Base-by-base conservation (phyloP, 1,140 invertebrate genomes). In the Neoseiulus cucumeris region DNA sequence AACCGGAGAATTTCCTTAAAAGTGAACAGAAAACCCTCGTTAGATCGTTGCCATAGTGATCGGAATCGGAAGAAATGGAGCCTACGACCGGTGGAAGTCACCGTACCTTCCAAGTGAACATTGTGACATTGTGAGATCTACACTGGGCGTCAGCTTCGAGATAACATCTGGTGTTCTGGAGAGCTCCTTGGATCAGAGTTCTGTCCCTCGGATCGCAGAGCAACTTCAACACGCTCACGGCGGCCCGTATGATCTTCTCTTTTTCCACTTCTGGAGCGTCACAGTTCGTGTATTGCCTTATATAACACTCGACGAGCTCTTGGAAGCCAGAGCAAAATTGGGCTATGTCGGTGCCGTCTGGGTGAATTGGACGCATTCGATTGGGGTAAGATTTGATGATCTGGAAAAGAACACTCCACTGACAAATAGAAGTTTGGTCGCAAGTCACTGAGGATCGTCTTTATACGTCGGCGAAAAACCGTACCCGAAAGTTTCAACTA, bases 301-400 rank as follows among this genome's bases (percentile, higher is more conserved):
- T 70, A n/a, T 66, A 67, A 30, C 66, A 64, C 30, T 66, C 64
- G 44, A 71, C 73, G 65, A 72, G 72, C 17, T 69, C 67, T 18
- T 71, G 69, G 64, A 72, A 73, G 51, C 65, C 73, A 22, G 70
- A 71, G 12, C 73, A 69, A 9, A 71, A 65, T 42, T 51, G 64
- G 0, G 64, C 66, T 30, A 44, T 30, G 64, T 68, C 71, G 6
- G 42, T 64, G 22, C 45, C 41, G 22, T 45, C 30, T 9, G 33
- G 33, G 33, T 39, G 33, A 68, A 47, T 42, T 64, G 1, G 51
- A 28, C 12, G 25, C 41, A 14, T 42, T 41, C 18, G 7, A 25
- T 17, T 55, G 14, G 45, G 42, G n/a, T 25, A 44, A 12, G 9
- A 59, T 25, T 59, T 59, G 22, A 59, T 59, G 25, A 59, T 33